Evolutionary conservation across 2,888 invertebrate species (phyloP), one percentile per base, ranked within the genome.

Genomic region (Plagodis dolabraria): DNA sequence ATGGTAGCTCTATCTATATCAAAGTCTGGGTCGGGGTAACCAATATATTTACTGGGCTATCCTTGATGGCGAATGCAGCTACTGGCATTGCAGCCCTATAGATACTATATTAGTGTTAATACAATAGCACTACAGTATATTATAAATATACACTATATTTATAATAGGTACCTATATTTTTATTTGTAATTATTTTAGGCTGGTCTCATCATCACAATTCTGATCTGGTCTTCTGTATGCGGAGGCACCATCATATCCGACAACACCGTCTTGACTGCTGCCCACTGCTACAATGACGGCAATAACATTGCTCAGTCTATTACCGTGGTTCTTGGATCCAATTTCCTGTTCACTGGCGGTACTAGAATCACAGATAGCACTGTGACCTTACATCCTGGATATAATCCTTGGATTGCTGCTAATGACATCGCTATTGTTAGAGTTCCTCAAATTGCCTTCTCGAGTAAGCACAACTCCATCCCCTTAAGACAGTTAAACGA

Each of bases 401-500:
- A 74, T 55, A 79, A 77, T 49, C 79, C 83, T 0, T 55, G 43
- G 34, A 76, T 71, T 8, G 56, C 67, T 22, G 75, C 70, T 10
- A 82, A 84, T 55, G 83, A 86, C 57, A 60, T 86, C 7, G 83
- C 82, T 51, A 52, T 83, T 34, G 6, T 82, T 11, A 66, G 66
- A 12, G 68, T 79, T 12, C 57, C 68, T 4, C 36, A 40, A 7
- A 5, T 40, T 49, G 22, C 38, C 55, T 48, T 11, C 43, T n/a
- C n/a, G n/a, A n/a, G n/a, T n/a, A n/a, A n/a, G n/a, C n/a, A n/a
- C n/a, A n/a, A n/a, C n/a, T n/a, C n/a, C n/a, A n/a, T n/a, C n/a
- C n/a, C n/a, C n/a, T n/a, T n/a, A n/a, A n/a, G n/a, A n/a, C n/a
- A n/a, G n/a, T n/a, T n/a, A n/a, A n/a, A n/a, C n/a, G n/a, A n/a